Percentiles rank a stretch among this genome's conserved stretches.
These are phyloP conservation scores for Oxycera nigricornis DNA, from an alignment of 2,888 invertebrate genomes.

Conservation along the genomic window DNA sequence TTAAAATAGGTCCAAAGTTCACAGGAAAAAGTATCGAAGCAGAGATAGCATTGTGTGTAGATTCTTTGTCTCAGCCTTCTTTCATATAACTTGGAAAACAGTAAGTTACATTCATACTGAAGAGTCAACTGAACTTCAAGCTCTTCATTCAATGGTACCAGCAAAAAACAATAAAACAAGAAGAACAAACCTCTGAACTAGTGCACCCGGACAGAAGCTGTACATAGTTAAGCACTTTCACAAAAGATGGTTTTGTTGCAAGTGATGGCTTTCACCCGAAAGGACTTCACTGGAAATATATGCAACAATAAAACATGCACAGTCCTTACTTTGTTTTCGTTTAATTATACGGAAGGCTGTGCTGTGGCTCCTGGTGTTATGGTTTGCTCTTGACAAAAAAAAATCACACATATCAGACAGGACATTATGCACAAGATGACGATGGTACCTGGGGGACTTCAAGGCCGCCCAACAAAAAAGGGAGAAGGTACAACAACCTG, in stretches of 20 bases:
- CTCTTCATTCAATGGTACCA: too few relatives aligned
- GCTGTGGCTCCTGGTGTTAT: constrained; percentile 24
- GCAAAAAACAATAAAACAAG: too few relatives aligned
- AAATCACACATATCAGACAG: constrained; percentile 26
- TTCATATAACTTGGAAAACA: not conserved
- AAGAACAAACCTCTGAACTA: not conserved
- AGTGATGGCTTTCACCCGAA: constrained; percentile 13
- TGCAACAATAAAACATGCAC: constrained; percentile 32
- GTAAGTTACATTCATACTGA: constrained; percentile 18
- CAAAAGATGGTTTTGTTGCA: constrained; percentile 6
- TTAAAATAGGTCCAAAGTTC: too few relatives aligned
- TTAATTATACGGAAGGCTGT: constrained; percentile 36
- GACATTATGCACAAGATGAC: constrained; percentile 25
- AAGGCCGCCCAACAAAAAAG: not conserved
- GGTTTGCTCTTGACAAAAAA: constrained; percentile 26
- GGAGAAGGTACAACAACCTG: not conserved
- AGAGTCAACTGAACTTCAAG: constrained; percentile 25
- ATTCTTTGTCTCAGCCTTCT: too few relatives aligned
- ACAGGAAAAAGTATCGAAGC: too few relatives aligned
- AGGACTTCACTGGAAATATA: constrained; percentile 18
- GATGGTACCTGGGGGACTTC: constrained; percentile 17
- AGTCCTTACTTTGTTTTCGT: constrained; percentile 39
- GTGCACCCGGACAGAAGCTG: not conserved
- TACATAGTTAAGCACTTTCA: constrained; percentile 24
- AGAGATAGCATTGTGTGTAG: too few relatives aligned